phyloP scores from a whole-genome alignment of 2,113 vertebrate genomes.

The Strix uralensis region DNA sequence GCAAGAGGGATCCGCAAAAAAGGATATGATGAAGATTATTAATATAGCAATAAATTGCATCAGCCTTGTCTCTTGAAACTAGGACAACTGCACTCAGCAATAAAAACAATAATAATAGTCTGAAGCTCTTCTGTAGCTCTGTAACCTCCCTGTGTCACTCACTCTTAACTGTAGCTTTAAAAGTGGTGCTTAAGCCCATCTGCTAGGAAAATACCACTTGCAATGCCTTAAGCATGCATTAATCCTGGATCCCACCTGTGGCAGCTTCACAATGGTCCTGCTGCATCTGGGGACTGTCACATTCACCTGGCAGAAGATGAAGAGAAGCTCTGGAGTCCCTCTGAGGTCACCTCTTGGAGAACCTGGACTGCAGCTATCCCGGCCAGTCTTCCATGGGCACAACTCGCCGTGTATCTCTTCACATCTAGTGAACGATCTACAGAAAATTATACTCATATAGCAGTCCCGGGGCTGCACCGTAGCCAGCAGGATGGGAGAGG shows the following conservation, averaged over 20 bases:
- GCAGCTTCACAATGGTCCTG: not conserved
- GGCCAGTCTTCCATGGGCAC: not conserved
- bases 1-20: not conserved
- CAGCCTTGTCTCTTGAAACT: not conserved
- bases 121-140: not conserved
- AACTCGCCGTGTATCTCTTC: not conserved
- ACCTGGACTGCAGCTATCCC: not conserved
- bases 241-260: not conserved
- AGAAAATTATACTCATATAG: not conserved
- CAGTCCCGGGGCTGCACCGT: not conserved
- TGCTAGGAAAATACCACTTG: not conserved
- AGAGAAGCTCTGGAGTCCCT: not conserved
- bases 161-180: not conserved
- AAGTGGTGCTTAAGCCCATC: not conserved
- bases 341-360: not conserved
- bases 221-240: not conserved
- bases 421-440: not conserved
- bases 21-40: constrained; percentile 5
- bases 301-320: not conserved
- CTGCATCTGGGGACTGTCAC: not conserved
- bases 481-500: not conserved
- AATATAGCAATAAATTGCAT: constrained; percentile 33
- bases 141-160: not conserved
- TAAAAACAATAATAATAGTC: not conserved
- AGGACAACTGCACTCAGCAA: not conserved